phyloP scores from a whole-genome alignment of 1,140 invertebrate genomes.

The Dendrolimus punctatus region DNA sequence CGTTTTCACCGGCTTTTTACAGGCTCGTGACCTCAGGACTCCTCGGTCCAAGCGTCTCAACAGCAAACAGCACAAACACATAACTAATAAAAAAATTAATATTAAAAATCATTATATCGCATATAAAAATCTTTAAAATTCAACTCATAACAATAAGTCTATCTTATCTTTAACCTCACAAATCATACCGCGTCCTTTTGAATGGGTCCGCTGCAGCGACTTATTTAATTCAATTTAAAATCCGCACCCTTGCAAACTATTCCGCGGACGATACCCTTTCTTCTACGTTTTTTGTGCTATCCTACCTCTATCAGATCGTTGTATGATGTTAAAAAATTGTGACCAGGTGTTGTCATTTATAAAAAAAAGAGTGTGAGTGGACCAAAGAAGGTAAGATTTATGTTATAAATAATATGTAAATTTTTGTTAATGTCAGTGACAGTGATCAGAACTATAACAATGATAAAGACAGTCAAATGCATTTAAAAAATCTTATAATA shows the following conservation, averaged over 20 bases:
- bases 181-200: slow-evolving; percentile 26
- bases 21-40: too few species aligned
- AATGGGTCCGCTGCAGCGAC: slow-evolving; percentile 16
- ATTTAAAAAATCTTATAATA: too few species aligned
- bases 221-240: slow-evolving; percentile 37
- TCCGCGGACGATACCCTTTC: slow-evolving; percentile 15
- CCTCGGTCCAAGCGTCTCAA: too few species aligned
- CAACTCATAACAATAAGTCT: slow-evolving; percentile 15
- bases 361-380: slow-evolving; percentile 29
- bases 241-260: slow-evolving; percentile 21
- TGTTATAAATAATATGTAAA: too few species aligned
- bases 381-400: neutral
- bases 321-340: slow-evolving; percentile 43
- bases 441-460: too few species aligned
- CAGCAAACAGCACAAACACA: too few species aligned
- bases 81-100: neutral
- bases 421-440: too few species aligned
- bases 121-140: slow-evolving; percentile 2
- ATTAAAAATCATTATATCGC: neutral
- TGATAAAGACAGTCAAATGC: too few species aligned
- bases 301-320: slow-evolving; percentile 37
- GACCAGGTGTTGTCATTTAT: slow-evolving; percentile 38
- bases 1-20: too few species aligned
- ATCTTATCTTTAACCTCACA: slow-evolving; percentile 33
- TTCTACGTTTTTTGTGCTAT: slow-evolving; percentile 35